Percentiles rank a stretch among this genome's conserved stretches.
Evolutionary conservation across 2,797 vertebrate species (phyloP).

Genomic region (Astyanax mexicanus): DNA sequence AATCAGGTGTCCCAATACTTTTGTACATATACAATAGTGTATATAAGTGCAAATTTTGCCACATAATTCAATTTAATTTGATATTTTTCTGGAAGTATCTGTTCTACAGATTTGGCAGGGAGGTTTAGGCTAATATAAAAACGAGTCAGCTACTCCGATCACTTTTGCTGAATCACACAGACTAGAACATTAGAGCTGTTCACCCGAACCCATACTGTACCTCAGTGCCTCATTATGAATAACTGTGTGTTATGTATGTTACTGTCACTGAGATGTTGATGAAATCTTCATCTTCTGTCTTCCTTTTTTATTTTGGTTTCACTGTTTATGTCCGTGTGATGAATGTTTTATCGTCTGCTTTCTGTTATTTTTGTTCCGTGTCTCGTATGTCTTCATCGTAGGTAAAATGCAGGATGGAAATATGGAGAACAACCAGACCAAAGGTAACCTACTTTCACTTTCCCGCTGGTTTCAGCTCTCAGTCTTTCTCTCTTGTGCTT

Average conservation of each 20-base stretch:
- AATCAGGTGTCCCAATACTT: too few species aligned
- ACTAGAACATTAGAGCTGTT: not conserved
- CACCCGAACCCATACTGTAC: slow-evolving; percentile 21
- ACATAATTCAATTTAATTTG: too few species aligned
- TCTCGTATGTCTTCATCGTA: slow-evolving; percentile 96
- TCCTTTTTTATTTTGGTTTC: slow-evolving; percentile 78
- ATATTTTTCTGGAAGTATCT: too few species aligned
- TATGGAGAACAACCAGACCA: slow-evolving; percentile 99
- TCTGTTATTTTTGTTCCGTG: slow-evolving; percentile 88
- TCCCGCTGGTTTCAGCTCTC: slow-evolving; percentile 68
- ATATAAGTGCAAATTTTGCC: too few species aligned
- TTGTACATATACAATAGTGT: too few species aligned
- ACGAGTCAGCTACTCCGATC: too few species aligned
- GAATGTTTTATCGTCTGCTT: slow-evolving; percentile 85
- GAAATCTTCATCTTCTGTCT: slow-evolving; percentile 84
- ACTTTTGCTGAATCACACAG: not conserved
- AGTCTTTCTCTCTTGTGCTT: not conserved
- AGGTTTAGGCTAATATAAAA: too few species aligned
- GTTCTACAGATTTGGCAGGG: not conserved
- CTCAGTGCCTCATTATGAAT: slow-evolving; percentile 55
- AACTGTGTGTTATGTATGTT: slow-evolving; percentile 70
- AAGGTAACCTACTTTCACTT: slow-evolving; percentile 93
- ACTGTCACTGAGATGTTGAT: slow-evolving; percentile 76
- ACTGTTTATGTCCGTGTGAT: slow-evolving; percentile 82
- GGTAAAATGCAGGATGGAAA: slow-evolving; percentile 99